A percentile compares a stretch with the other conserved stretches of the same genome.
Conservation (phyloP, 23 tunicate species). For the Clavelina lepadiformis region DNA sequence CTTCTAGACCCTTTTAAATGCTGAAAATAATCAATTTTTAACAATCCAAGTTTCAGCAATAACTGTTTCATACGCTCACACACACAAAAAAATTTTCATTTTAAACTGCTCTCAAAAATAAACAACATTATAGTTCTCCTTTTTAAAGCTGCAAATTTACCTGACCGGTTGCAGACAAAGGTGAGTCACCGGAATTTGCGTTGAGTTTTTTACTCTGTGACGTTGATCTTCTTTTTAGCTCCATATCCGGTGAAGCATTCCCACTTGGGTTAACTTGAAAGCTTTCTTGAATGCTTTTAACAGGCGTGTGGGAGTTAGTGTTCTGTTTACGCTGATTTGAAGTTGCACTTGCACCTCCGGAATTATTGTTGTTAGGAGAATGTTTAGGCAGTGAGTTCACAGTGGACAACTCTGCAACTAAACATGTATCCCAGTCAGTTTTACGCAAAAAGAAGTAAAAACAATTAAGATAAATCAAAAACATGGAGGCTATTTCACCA, state of each 20-base stretch:
- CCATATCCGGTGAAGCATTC: not conserved
- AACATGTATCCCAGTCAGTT: not conserved
- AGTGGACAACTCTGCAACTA: constrained; percentile 1
- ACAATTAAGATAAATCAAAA: not conserved
- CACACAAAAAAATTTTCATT: too few relatives aligned
- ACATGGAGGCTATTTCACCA: not conserved
- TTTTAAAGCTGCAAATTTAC: too few relatives aligned
- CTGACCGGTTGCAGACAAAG: too few relatives aligned
- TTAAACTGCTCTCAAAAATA: too few relatives aligned
- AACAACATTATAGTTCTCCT: too few relatives aligned
- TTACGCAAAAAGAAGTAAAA: not conserved
- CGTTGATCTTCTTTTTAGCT: not conserved
- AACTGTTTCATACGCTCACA: too few relatives aligned
- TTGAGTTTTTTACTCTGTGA: not conserved
- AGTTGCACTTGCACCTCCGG: not conserved
- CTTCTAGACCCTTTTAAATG: too few relatives aligned
- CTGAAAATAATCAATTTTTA: too few relatives aligned
- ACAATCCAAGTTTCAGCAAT: too few relatives aligned
- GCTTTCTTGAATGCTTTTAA: not conserved
- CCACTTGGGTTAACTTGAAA: not conserved
- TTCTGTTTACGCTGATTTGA: not conserved
- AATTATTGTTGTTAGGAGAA: not conserved
- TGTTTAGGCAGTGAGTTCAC: not conserved
- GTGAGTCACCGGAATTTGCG: too few relatives aligned
- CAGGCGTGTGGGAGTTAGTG: not conserved